These are phyloP conservation scores for Cephalopterus ornatus DNA, from an alignment of 2,113 vertebrate species.

Conservation along the genomic window DNA sequence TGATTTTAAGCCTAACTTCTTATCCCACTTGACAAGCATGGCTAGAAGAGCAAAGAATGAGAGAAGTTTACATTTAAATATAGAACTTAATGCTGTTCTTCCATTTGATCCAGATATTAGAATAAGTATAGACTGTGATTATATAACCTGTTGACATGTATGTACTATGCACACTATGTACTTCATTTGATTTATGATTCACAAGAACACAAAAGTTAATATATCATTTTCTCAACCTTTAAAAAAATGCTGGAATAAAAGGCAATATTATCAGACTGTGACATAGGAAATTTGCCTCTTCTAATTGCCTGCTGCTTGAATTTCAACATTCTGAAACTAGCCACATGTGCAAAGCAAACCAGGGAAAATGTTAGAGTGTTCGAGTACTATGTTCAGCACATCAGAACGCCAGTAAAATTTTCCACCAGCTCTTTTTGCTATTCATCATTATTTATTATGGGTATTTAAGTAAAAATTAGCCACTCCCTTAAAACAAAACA, in stretches of 20 bases:
- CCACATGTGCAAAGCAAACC: neutral
- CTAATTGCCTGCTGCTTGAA: neutral
- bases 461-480: neutral
- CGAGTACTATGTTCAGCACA: neutral
- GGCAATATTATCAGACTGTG: neutral
- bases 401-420: neutral
- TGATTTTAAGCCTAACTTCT: neutral
- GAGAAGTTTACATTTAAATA: neutral
- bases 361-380: neutral
- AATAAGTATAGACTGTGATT: neutral
- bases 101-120: neutral
- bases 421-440: neutral
- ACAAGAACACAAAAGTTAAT: neutral
- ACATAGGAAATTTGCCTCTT: neutral
- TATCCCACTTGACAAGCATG: neutral
- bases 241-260: neutral
- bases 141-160: neutral
- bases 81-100: neutral
- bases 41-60: neutral
- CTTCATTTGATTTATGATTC: neutral
- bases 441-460: neutral
- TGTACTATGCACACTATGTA: neutral
- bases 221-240: neutral
- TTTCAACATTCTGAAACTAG: neutral
- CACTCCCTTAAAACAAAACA: neutral